Conservation (phyloP, 2,113 vertebrate species). For the Crocuta crocuta region DNA sequence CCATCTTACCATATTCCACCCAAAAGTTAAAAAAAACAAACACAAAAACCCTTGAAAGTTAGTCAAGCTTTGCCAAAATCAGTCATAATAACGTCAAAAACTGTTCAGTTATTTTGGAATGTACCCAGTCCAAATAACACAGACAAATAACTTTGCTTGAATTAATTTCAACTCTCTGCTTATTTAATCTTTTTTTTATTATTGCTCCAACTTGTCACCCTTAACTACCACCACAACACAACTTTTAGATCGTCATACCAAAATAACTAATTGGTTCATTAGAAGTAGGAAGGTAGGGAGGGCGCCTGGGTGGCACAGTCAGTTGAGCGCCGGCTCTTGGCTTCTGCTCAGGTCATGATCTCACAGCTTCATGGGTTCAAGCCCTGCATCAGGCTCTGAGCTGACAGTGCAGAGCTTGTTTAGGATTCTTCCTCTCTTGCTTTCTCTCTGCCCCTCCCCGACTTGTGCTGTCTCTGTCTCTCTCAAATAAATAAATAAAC, state of each 20-base stretch:
- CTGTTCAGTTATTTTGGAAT: slow-evolving; percentile 43
- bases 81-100: neutral
- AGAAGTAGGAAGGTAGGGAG: neutral
- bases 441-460: too few relatives aligned
- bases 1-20: neutral
- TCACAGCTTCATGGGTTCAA: too few relatives aligned
- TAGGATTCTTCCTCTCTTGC: too few relatives aligned
- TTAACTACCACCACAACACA: neutral
- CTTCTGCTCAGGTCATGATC: too few relatives aligned
- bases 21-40: neutral
- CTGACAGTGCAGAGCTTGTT: too few relatives aligned
- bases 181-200: slow-evolving; percentile 9
- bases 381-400: too few relatives aligned
- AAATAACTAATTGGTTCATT: slow-evolving; percentile 9
- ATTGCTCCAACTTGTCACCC: neutral
- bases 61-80: neutral
- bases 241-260: neutral
- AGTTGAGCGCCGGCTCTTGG: too few relatives aligned
- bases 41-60: neutral
- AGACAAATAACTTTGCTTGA: neutral
- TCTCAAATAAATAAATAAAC: too few relatives aligned
- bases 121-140: neutral
- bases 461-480: too few relatives aligned
- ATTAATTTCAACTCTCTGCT: neutral
- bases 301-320: neutral